phyloP scores from a whole-genome alignment of 2,113 vertebrate species.

The Ariopsis seemanni region DNA sequence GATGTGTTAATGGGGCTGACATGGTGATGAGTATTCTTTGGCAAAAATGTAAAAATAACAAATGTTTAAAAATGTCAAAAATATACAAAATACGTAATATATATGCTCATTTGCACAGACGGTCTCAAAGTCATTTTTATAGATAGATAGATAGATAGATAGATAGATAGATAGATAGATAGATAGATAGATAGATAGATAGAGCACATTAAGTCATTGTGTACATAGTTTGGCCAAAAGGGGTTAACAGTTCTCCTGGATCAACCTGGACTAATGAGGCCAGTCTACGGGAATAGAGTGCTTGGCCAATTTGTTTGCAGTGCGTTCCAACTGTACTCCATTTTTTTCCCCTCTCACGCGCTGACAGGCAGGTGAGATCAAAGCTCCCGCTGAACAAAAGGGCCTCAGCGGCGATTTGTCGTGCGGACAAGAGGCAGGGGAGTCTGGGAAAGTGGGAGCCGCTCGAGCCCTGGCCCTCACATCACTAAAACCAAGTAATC shows the following conservation, averaged over 20 bases:
- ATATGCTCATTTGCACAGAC: not conserved
- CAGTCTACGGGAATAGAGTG: constrained; percentile 73
- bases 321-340: constrained; percentile 87
- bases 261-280: constrained; percentile 67
- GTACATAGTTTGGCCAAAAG: constrained; percentile 43
- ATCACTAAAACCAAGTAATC: constrained; percentile 83
- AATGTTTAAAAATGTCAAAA: not conserved
- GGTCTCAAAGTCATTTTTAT: not conserved
- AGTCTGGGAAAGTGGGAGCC: constrained; percentile 82
- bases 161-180: constrained; percentile 1
- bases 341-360: constrained; percentile 77
- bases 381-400: constrained; percentile 84
- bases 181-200: not conserved
- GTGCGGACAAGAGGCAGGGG: constrained; percentile 86
- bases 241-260: constrained; percentile 71
- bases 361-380: constrained; percentile 98
- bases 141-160: not conserved
- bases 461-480: constrained; percentile 83
- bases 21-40: constrained; percentile 22
- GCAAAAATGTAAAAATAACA: constrained; percentile 14
- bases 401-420: constrained; percentile 93
- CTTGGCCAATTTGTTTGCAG: constrained; percentile 89
- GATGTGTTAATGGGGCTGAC: not conserved
- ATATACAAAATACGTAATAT: not conserved
- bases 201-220: not conserved